phyloP scores from a whole-genome alignment of 2,113 vertebrate species.

The Microtus richardsoni region DNA sequence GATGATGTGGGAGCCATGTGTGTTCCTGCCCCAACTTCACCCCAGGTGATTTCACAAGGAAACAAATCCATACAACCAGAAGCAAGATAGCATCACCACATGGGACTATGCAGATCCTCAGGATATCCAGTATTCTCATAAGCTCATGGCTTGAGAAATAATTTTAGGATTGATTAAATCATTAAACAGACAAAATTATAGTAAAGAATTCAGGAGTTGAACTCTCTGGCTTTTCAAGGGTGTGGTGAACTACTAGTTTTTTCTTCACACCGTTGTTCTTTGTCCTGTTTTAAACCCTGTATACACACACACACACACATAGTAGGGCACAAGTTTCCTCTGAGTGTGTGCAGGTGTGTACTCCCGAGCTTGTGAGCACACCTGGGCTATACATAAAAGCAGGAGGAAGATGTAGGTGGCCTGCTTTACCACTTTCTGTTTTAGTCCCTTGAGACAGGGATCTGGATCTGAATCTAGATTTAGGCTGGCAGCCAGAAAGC shows the following conservation, averaged over 20 bases:
- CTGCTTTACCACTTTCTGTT: background rate
- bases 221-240: constrained; percentile 7
- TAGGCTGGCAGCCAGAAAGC: background rate
- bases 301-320: too few relatives aligned
- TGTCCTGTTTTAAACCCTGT: background rate
- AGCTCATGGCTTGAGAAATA: constrained; percentile 27
- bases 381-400: background rate
- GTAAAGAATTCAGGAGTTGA: constrained; percentile 27
- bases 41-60: background rate
- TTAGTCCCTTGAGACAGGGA: background rate
- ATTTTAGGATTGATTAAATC: background rate
- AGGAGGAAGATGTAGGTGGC: background rate
- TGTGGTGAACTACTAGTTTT: constrained; percentile 1
- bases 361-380: background rate
- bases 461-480: too few relatives aligned
- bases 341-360: background rate
- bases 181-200: background rate
- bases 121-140: background rate
- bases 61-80: background rate
- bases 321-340: background rate
- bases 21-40: background rate
- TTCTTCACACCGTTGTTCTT: background rate
- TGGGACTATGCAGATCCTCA: background rate
- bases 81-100: background rate
- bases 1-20: background rate